Base-by-base conservation (phyloP, 2,888 invertebrate species). In the Morinoia aosen region DNA sequence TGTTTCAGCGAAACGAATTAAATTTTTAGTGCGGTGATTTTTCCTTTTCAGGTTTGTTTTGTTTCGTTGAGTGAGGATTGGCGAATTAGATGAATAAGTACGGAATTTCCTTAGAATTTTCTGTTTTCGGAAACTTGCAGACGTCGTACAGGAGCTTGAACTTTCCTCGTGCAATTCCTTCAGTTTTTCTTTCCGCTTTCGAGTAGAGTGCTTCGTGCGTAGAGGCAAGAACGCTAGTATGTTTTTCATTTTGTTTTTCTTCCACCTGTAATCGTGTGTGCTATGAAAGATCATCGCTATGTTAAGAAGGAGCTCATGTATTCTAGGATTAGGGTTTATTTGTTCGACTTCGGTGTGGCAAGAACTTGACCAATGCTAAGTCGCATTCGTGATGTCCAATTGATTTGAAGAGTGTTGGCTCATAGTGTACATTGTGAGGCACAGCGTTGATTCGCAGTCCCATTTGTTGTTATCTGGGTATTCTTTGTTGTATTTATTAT, bases 401-500 rank as follows among this genome's bases (percentile, higher is more conserved):
- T 76, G 16, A 76, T 10, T 76, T 76, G 76, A 33, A 76, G 76
- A 76, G 76, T 19, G 76, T 76, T 76, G 76, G 76, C 76, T 76
- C 19, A 33, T 16, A 2, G 76, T 90, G 90, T 90, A 90, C 40
- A 90, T 39, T 90, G 90, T 40, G 90, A 90, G 90, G 40, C 39
- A 40, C 14, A 40, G 90, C 90, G 90, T 90, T 90, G 11, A 90
- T 40, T 48, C 90, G 90, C 90, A 90, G 90, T 90, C 48, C 90
- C 14, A 90, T 90, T 90, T 90, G 90, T 90, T 90, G 90, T 90
- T 90, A 90, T 39, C 90, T 90, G 90, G 90, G 90, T 90, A 90
- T 90, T 90, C 90, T 90, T 90, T 90, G 90, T 90, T 90, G 93
- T 93, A 93, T 93, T 93, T 93, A 93, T 93, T 93, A 93, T 33